Evolutionary conservation across 1,140 invertebrate genomes (phyloP), one percentile per base, ranked within the genome.

Genomic region (Octopus bimaculoides): DNA sequence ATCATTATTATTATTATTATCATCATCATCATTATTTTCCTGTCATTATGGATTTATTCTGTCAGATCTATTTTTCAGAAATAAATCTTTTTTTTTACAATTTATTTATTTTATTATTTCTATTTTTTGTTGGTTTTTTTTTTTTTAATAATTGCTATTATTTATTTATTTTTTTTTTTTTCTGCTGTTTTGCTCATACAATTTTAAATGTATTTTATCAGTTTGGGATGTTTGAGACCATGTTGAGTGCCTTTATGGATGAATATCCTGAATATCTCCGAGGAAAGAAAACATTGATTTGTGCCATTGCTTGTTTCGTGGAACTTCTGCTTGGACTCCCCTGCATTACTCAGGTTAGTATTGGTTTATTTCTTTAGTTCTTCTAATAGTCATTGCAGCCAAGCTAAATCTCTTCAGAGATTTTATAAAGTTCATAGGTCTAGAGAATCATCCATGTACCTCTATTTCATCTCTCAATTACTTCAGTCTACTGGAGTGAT

Each of bases 181-280:
- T 20, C 26, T 69, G 66, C 14, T 69, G 14, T 69, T 8, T 6
- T 20, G 26, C 7, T 8, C 66, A 14, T 69, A 14, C 26, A n/a
- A 69, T 69, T 69, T 69, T 69, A 14, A n/a, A 17, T 69, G 26
- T 69, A 69, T 75, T 86, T 84, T 79, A 81, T 61, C 83, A 89
- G 88, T 89, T 89, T 85, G 88, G 88, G 17, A 89, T 89, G 88
- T 87, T 89, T 83, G 88, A 89, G 79, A 89, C 88, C 5, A 86
- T 88, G 77, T 69, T 88, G 52, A 87, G 85, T 80, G 85, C 85
- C 6, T 80, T 89, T 53, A 85, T 87, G 53, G 88, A 89, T 81
- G 85, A 87, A 77, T 89, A 82, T 78, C 88, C 87, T 53, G 56
- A 84, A 5, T 77, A 82, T 53, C 81, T 88, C 6, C 79, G 87